Base-by-base conservation (phyloP, 2,888 invertebrate genomes). In the Apamea epomidion region DNA sequence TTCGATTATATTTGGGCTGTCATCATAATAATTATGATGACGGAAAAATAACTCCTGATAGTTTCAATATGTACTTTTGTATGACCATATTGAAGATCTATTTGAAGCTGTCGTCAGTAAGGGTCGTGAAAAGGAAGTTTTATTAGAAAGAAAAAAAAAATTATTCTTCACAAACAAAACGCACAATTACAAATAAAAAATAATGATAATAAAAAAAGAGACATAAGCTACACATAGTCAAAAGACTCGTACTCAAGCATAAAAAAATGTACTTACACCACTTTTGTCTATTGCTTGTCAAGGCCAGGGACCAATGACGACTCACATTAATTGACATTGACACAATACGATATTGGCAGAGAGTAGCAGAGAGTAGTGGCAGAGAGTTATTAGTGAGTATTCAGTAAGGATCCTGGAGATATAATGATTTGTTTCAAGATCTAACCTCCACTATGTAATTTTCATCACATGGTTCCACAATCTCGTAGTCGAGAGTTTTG, bases 11-110 rank as follows among this genome's bases (percentile, higher is more conserved):
- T 58, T 70, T 51, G 29, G 51, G 14, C 8, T 60, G 48, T 65
- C 48, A 58, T 70, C 54, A 42, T 83, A 29, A 29, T 81, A 64
- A 72, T 51, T 54, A 64, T 37, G 12, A 42, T 29, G 16, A 0
- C 10, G 21, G 32, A 12, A 32, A 21, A 72, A n/a, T 54, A 51
- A 81, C 32, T 32, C 0, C 0, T 54, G 7, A 32, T 16, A 54
- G 3, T 81, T n/a, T 32, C 8, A 71, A 45, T 32, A 25, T 37
- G 2, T 29, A 0, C 1, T 32, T 80, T 25, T 71, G 8, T 16
- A 37, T 37, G 0, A 25, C 32, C 25, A 2, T 54, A 54, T 32
- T 32, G 32, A 25, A 16, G 14, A 32, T 8, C 3, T 70, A 14
- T 70, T 70, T 51, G 25, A 51, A 32, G 48, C 4, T 21, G 14